These are phyloP conservation scores for Champsocephalus gunnari DNA, from an alignment of 2,797 vertebrate genomes.

Conservation along the genomic window DNA sequence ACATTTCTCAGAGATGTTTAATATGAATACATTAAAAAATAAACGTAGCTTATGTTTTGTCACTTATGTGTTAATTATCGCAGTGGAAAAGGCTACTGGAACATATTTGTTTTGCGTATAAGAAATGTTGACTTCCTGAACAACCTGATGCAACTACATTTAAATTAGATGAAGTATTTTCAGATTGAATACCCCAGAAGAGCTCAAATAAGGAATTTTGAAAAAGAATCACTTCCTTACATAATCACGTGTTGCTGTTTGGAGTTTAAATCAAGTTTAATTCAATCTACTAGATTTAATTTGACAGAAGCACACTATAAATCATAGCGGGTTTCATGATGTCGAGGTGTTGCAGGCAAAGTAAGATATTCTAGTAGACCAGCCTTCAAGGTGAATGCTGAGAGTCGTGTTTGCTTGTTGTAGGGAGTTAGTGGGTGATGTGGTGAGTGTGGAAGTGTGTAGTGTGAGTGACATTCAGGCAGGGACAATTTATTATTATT, in stretches of 20 bases:
- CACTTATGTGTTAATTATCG: neutral
- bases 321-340: neutral
- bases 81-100: neutral
- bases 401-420: neutral
- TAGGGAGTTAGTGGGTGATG: neutral
- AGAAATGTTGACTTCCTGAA: neutral
- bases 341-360: neutral
- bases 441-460: neutral
- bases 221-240: neutral
- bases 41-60: neutral
- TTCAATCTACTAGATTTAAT: neutral
- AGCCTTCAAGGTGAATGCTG: neutral
- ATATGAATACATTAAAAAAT: neutral
- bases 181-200: neutral
- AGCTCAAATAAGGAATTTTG: neutral
- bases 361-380: neutral
- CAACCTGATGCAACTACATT: neutral
- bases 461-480: neutral
- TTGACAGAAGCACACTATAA: neutral
- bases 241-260: too few species aligned
- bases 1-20: neutral
- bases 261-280: neutral
- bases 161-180: neutral
- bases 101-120: neutral
- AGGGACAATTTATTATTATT: neutral